Percentiles rank a stretch among this genome's conserved stretches.
These are phyloP conservation scores for Aleiodes alternator DNA, from an alignment of 2,888 invertebrate species.

Conservation along the genomic window DNA sequence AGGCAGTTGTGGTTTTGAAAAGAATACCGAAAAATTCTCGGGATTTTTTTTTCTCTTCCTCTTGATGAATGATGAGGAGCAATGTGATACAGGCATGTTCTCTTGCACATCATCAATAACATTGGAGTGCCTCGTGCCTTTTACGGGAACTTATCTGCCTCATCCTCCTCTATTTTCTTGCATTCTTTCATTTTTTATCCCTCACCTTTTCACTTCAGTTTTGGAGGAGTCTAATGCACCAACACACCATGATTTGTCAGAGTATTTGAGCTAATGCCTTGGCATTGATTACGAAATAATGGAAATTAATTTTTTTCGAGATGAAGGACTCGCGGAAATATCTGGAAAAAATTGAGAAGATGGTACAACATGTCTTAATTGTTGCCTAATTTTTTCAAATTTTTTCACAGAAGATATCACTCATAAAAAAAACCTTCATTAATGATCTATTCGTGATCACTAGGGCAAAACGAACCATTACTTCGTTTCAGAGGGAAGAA, in stretches of 20 bases:
- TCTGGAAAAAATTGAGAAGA: no score
- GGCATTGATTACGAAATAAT: slow-evolving; percentile 68
- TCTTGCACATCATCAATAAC: slow-evolving; percentile 57
- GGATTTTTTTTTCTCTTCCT: background rate
- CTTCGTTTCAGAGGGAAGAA: no score
- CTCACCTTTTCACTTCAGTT: slow-evolving; percentile 33
- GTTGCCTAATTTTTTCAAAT: no score
- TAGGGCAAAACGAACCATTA: no score
- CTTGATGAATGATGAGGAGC: slow-evolving; percentile 40
- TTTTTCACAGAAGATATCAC: no score
- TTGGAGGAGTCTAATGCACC: slow-evolving; percentile 46
- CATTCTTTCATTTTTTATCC: slow-evolving; percentile 29
- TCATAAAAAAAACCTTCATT: no score
- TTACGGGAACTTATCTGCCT: slow-evolving; percentile 35
- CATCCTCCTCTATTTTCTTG: slow-evolving; percentile 44
- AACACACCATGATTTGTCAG: slow-evolving; percentile 64
- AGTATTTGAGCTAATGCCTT: slow-evolving; percentile 65
- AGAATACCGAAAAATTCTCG: slow-evolving; percentile 49
- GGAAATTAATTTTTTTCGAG: slow-evolving; percentile 55
- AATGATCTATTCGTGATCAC: no score
- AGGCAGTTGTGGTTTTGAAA: slow-evolving; percentile 30
- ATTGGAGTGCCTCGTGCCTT: slow-evolving; percentile 46
- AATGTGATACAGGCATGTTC: slow-evolving; percentile 36
- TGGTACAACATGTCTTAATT: no score
- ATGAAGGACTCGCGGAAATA: background rate